Evolutionary conservation across 2,797 vertebrate genomes (phyloP).

Genomic region (Alcedo quadribrachys): DNA sequence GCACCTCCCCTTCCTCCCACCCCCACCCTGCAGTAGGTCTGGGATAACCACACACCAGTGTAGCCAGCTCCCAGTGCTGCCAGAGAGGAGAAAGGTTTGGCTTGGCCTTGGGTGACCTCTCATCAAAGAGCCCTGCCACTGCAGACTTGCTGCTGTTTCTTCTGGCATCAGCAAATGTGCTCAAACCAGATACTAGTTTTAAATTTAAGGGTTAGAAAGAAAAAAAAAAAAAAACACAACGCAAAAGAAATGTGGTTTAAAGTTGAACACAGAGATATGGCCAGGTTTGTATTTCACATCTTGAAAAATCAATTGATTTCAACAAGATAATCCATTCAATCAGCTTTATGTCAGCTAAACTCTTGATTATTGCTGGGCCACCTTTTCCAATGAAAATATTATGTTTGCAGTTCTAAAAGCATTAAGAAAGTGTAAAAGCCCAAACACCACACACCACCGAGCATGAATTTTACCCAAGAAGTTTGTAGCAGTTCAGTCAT

Average conservation of each 20-base stretch:
- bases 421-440: constrained; percentile 1
- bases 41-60: not conserved
- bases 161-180: not conserved
- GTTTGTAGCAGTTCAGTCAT: not conserved
- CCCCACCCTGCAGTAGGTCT: not conserved
- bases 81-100: not conserved
- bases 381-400: constrained; percentile 14
- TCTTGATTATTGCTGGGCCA: not conserved
- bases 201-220: not conserved
- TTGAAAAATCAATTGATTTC: not conserved
- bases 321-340: not conserved
- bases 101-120: constrained; percentile 23
- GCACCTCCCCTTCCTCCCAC: not conserved
- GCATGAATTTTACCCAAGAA: not conserved
- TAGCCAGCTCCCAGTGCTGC: not conserved
- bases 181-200: not conserved
- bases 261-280: not conserved
- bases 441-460: not conserved
- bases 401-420: not conserved
- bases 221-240: no score
- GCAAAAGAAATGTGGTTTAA: not conserved
- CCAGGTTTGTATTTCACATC: not conserved
- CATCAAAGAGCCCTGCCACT: not conserved
- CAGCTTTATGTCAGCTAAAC: not conserved
- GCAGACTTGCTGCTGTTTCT: constrained; percentile 9